Conservation (phyloP, 2,797 vertebrate genomes). For the Sebastes oblongus region DNA sequence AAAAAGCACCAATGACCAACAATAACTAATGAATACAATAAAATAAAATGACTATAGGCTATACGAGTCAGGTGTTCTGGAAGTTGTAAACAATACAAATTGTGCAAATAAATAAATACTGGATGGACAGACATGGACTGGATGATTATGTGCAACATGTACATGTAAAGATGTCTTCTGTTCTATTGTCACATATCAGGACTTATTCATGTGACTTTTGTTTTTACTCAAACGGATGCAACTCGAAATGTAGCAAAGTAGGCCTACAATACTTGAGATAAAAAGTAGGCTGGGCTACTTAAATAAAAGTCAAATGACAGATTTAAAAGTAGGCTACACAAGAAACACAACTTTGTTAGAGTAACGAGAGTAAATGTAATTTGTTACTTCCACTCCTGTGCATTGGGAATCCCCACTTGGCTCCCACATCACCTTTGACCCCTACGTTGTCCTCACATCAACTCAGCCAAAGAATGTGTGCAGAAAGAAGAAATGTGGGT, state of each 20-base stretch:
- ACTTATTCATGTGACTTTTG: background rate
- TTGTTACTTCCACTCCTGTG: background rate
- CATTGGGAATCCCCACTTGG: conserved; percentile 24
- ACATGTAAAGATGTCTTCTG: background rate
- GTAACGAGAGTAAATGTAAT: background rate
- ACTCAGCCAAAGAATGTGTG: conserved; percentile 19
- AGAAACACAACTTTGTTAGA: background rate
- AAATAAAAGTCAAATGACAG: background rate
- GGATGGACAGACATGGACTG: too few relatives aligned
- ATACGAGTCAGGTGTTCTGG: too few relatives aligned
- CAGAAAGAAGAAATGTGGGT: conserved; percentile 2
- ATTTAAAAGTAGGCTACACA: background rate
- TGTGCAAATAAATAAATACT: too few relatives aligned
- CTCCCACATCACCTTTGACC: conserved; percentile 45
- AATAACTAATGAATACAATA: too few relatives aligned
- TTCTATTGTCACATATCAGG: background rate
- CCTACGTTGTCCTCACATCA: conserved; percentile 25
- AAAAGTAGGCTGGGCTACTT: background rate
- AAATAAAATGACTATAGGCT: too few relatives aligned
- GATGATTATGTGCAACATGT: too few relatives aligned
- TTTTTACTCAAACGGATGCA: background rate
- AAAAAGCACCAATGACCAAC: too few relatives aligned
- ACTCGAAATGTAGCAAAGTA: background rate
- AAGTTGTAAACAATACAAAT: too few relatives aligned
- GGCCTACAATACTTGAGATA: background rate